Evolutionary conservation across 2,797 vertebrate species (phyloP).

Genomic region (Chelmon rostratus): DNA sequence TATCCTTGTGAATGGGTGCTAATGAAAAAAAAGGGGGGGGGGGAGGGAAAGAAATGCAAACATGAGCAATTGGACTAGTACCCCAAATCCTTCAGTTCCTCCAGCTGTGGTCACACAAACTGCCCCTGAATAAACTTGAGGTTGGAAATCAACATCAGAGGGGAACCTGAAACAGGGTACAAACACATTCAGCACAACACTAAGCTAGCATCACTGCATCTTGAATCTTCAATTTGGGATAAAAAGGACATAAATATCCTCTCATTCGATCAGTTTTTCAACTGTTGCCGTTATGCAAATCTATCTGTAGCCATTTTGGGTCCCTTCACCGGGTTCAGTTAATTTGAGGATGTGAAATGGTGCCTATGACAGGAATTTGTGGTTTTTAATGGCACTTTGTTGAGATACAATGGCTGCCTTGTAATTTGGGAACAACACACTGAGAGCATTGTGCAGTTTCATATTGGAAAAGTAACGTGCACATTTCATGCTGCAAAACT

Average conservation of each 20-base stretch:
- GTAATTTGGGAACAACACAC: constrained; percentile 32
- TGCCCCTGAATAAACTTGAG: constrained; percentile 8
- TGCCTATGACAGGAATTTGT: not conserved
- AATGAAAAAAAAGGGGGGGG: constrained; percentile 30
- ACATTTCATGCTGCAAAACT: constrained; percentile 28
- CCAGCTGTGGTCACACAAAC: constrained; percentile 21
- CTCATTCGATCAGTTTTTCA: not conserved
- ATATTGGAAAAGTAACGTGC: constrained; percentile 6
- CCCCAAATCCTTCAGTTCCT: constrained; percentile 42
- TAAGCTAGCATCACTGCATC: constrained; percentile 31
- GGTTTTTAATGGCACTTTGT: constrained; percentile 58
- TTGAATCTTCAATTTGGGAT: constrained; percentile 4
- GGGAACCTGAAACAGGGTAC: constrained; percentile 27
- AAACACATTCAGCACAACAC: constrained; percentile 49
- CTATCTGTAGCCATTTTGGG: not conserved
- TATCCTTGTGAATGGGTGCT: constrained; percentile 26
- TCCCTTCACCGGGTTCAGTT: constrained; percentile 8
- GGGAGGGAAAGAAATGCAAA: constrained; percentile 38
- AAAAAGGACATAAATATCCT: not conserved
- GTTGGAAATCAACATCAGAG: constrained; percentile 8
- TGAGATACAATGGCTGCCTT: constrained; percentile 26
- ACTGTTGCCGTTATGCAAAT: constrained; percentile 1
- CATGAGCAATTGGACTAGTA: constrained; percentile 44
- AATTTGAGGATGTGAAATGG: constrained; percentile 17
- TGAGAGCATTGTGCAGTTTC: constrained; percentile 9